Percentiles rank a stretch among this genome's conserved stretches.
phyloP scores from a whole-genome alignment of 2,113 vertebrate genomes.

The Chelonoidis abingdonii region DNA sequence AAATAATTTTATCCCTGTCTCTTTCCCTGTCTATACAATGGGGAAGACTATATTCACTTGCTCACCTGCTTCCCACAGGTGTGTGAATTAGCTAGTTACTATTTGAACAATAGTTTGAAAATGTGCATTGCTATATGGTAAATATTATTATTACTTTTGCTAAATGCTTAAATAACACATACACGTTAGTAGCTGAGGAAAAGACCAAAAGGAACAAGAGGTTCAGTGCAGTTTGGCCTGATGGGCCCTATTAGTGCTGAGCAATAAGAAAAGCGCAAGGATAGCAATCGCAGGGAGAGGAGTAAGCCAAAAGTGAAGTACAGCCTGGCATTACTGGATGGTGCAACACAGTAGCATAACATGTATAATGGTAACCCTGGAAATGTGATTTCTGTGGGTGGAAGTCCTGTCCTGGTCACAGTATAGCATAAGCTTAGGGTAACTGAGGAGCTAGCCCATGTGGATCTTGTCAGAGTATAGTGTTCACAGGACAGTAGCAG shows the following conservation, averaged over 20 bases:
- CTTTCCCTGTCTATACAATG: neutral
- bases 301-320: neutral
- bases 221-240: neutral
- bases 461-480: neutral
- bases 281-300: neutral
- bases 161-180: neutral
- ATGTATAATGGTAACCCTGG: neutral
- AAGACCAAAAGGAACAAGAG: neutral
- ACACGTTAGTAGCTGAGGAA: neutral
- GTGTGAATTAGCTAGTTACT: neutral
- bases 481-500: neutral
- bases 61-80: accelerated
- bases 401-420: accelerated
- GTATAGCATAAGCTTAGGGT: neutral
- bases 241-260: neutral
- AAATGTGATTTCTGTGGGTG: neutral
- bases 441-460: neutral
- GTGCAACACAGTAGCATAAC: neutral
- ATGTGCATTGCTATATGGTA: neutral
- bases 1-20: neutral
- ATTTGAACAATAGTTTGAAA: neutral
- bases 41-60: accelerated
- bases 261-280: neutral
- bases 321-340: neutral
- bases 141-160: neutral